phyloP scores from a whole-genome alignment of 2,888 invertebrate species.

The Plagodis dolabraria region DNA sequence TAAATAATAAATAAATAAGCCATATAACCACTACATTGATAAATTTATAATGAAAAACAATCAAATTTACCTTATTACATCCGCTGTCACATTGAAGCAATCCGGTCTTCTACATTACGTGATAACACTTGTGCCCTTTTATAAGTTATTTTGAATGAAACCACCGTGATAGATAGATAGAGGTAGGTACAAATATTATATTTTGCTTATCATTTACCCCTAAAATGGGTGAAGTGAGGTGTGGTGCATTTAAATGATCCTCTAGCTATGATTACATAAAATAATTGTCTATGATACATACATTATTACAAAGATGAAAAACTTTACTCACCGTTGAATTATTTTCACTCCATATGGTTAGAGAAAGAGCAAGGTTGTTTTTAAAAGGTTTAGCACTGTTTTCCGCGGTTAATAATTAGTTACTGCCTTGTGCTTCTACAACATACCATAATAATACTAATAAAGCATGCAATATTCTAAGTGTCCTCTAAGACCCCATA shows the following conservation, averaged over 20 bases:
- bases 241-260: conserved; percentile 61
- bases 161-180: conserved; percentile 40
- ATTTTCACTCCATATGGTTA: conserved; percentile 58
- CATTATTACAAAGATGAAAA: conserved; percentile 38
- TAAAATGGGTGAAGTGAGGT: conserved; percentile 57
- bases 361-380: conserved; percentile 36
- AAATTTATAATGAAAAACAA: conserved; percentile 55
- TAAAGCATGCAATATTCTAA: conserved; percentile 68
- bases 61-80: conserved; percentile 66
- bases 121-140: conserved; percentile 52
- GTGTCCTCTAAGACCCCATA: conserved; percentile 58
- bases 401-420: conserved; percentile 44
- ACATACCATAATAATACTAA: conserved; percentile 42
- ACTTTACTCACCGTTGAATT: conserved; percentile 66
- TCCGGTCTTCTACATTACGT: conserved; percentile 60
- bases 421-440: conserved; percentile 42
- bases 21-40: conserved; percentile 78
- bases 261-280: conserved; percentile 46
- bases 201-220: conserved; percentile 43
- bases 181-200: conserved; percentile 38
- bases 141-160: conserved; percentile 28
- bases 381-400: conserved; percentile 57
- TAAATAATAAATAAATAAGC: conserved; percentile 82
- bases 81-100: conserved; percentile 35
- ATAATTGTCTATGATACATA: conserved; percentile 45